Evolutionary conservation across 2,113 vertebrate genomes (phyloP).

Genomic region (Trogon surrucura): DNA sequence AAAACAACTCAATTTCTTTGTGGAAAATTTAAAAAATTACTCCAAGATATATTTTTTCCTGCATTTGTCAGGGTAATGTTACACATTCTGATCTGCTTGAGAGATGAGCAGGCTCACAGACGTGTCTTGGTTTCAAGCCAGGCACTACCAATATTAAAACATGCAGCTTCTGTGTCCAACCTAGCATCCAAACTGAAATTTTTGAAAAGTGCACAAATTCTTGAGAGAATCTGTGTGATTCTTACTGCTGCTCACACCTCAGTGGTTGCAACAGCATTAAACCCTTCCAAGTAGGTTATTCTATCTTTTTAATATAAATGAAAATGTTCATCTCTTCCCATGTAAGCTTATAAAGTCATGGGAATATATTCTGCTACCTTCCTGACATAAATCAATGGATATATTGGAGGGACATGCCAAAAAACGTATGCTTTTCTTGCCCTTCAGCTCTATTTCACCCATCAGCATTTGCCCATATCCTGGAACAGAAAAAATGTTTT

Average conservation of each 20-base stretch:
- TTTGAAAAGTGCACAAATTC: background rate
- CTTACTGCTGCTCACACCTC: background rate
- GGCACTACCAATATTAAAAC: background rate
- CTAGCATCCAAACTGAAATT: background rate
- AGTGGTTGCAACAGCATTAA: background rate
- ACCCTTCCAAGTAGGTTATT: background rate
- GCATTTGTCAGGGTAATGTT: slow-evolving; percentile 19
- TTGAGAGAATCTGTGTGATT: background rate
- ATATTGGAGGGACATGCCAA: slow-evolving; percentile 34
- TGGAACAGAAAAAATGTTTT: slow-evolving; percentile 45
- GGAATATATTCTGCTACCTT: slow-evolving; percentile 44
- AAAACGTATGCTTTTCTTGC: slow-evolving; percentile 46
- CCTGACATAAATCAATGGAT: slow-evolving; percentile 51
- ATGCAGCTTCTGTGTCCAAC: background rate
- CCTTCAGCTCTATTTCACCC: slow-evolving; percentile 49
- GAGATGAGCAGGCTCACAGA: slow-evolving; percentile 25
- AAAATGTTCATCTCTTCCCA: slow-evolving; percentile 41
- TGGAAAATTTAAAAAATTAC: background rate
- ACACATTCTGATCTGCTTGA: background rate
- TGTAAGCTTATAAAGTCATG: slow-evolving; percentile 20
- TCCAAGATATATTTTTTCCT: slow-evolving; percentile 28
- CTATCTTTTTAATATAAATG: slow-evolving; percentile 12
- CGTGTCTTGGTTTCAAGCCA: slow-evolving; percentile 6
- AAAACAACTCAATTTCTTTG: slow-evolving; percentile 1
- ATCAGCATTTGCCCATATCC: slow-evolving; percentile 31